These are phyloP conservation scores for Helicoverpa armigera DNA, from an alignment of 1,140 invertebrate genomes.

Conservation along the genomic window DNA sequence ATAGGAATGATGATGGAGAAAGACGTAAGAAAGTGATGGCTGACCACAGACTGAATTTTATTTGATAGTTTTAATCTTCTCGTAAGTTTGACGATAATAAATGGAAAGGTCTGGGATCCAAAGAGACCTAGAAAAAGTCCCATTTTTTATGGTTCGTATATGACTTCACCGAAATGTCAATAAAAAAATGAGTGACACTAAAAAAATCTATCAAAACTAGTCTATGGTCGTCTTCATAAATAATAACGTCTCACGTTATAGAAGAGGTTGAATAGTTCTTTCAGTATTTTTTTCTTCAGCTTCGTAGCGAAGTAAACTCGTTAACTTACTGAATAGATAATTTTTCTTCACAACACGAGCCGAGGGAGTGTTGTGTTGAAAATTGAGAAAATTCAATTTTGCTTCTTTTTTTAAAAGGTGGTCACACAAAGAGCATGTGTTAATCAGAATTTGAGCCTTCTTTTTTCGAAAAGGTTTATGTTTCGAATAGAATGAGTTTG, in stretches of 20 bases:
- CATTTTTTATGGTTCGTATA: background rate
- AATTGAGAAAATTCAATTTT: conserved; percentile 3
- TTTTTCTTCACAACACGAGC: conserved; percentile 3
- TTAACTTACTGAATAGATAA: conserved; percentile 22
- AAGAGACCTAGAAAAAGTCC: background rate
- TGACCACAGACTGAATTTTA: too few relatives aligned
- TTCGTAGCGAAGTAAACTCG: background rate
- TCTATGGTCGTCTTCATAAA: background rate
- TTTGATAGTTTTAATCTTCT: too few relatives aligned
- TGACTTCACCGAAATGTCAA: background rate
- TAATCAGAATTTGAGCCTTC: too few relatives aligned
- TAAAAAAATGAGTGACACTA: background rate
- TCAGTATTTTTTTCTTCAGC: background rate
- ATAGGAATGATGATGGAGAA: too few relatives aligned
- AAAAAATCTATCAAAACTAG: background rate
- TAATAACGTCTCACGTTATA: conserved; percentile 1
- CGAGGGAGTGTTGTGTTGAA: background rate
- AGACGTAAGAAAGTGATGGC: too few relatives aligned
- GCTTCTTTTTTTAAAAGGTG: background rate
- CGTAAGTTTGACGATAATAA: too few relatives aligned
- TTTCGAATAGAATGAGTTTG: too few relatives aligned
- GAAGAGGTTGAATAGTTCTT: conserved; percentile 6
- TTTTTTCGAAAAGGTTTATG: too few relatives aligned
- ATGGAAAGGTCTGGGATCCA: too few relatives aligned
- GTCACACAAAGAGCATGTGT: background rate